phyloP scores from a whole-genome alignment of 1,140 invertebrate species.

The Musca domestica region DNA sequence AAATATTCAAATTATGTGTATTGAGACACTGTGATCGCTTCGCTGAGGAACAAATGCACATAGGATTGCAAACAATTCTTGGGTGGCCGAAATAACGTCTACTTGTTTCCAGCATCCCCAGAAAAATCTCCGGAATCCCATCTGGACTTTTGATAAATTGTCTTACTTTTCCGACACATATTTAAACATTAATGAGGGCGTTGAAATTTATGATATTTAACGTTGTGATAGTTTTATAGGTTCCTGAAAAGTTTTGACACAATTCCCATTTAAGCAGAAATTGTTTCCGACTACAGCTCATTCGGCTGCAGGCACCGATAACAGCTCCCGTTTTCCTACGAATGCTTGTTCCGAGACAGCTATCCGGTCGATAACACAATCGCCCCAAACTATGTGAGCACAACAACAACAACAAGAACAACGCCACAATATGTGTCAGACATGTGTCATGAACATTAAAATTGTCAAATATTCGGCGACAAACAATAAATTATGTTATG shows the following conservation, averaged over 20 bases:
- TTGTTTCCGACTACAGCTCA: slow-evolving; percentile 18
- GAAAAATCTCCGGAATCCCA: too few relatives aligned
- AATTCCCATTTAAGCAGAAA: slow-evolving; percentile 15
- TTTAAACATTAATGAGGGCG: slow-evolving; percentile 28
- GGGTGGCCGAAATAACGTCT: too few relatives aligned
- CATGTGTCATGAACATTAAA: slow-evolving; percentile 29
- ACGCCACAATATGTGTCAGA: background rate
- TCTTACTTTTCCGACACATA: background rate
- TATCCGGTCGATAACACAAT: too few relatives aligned
- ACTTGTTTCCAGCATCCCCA: too few relatives aligned
- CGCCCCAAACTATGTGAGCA: background rate
- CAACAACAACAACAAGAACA: slow-evolving; percentile 3
- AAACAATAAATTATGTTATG: slow-evolving; percentile 29
- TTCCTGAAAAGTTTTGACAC: slow-evolving; percentile 3
- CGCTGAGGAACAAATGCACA: too few relatives aligned
- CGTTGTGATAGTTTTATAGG: slow-evolving; percentile 14
- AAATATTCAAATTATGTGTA: too few relatives aligned
- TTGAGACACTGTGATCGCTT: too few relatives aligned
- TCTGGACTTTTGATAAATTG: too few relatives aligned
- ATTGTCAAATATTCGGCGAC: slow-evolving; percentile 29
- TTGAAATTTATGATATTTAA: slow-evolving; percentile 29
- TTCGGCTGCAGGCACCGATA: background rate
- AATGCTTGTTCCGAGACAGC: background rate
- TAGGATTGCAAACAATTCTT: too few relatives aligned
- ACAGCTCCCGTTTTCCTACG: background rate